Percentiles rank a stretch among this genome's conserved stretches.
Conservation (phyloP, 2,888 invertebrate genomes). For the Leucozona laternaria region DNA sequence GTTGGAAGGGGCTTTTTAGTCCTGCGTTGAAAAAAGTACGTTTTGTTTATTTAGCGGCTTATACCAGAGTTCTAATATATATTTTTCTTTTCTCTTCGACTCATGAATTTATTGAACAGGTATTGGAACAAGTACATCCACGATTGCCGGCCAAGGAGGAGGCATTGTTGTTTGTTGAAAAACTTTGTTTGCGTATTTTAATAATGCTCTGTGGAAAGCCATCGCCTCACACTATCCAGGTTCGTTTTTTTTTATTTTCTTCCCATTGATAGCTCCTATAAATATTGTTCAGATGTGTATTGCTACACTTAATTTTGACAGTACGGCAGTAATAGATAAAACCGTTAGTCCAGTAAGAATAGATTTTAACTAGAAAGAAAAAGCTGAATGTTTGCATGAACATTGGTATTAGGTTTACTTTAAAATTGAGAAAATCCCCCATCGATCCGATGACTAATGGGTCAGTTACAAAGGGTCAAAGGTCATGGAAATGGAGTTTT, state of each 20-base stretch:
- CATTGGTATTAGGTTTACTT: too few species aligned
- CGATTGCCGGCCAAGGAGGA: conserved; percentile 93
- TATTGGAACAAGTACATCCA: conserved; percentile 96
- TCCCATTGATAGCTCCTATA: neutral
- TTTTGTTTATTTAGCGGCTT: conserved; percentile 41
- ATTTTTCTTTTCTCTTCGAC: conserved; percentile 14
- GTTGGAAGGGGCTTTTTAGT: conserved; percentile 96
- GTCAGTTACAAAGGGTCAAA: neutral
- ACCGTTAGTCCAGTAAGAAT: neutral
- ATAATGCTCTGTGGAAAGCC: conserved; percentile 94
- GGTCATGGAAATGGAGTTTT: neutral
- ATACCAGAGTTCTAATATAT: conserved; percentile 11
- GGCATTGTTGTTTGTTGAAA: conserved; percentile 96
- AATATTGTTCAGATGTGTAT: conserved; percentile 19
- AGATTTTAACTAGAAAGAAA: neutral
- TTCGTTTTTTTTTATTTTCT: conserved; percentile 78
- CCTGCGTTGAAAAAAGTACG: conserved; percentile 93
- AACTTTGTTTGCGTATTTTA: conserved; percentile 93
- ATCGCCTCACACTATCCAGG: conserved; percentile 91
- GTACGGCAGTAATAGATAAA: neutral
- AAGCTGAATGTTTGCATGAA: too few species aligned
- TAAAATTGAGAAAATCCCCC: neutral
- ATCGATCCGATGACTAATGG: neutral
- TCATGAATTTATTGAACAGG: conserved; percentile 85
- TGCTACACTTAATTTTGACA: neutral